Base-by-base conservation (phyloP, 2,888 invertebrate genomes). In the Acrocyrtus sp. region DNA sequence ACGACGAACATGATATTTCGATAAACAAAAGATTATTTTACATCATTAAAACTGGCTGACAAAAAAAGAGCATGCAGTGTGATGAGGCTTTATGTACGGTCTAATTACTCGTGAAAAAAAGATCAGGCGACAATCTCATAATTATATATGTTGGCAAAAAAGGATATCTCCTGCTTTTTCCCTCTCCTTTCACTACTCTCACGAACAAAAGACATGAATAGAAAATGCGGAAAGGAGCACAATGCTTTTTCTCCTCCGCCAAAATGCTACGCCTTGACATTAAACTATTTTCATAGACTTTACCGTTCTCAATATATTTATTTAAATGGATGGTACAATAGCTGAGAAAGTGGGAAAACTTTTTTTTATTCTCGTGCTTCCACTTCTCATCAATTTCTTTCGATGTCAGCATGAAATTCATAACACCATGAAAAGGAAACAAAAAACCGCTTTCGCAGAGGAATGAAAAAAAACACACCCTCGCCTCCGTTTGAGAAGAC, bases 61-160 rank as follows among this genome's bases (percentile, higher is more conserved):
- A 39, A 72, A 69, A 73, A 76, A 72, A 60, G 57, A 62, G 73
- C 48, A 74, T 19, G 62, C 45, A 73, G 66, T 70, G 60, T 65
- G 34, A 5, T 54, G 76, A 62, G 78, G 6, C 34, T 34, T 34
- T 12, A 34, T 12, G 6, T 8, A 34, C 34, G 34, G 34, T 75
- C 80, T 80, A 80, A 80, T 80, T 80, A 79, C 79, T 79, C 80
- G 80, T 80, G 80, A 80, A 80, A 80, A n/a, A n/a, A 78, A 78
- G 75, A 76, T 78, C 77, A 74, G 70, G 72, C 75, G 77, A 78
- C 77, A 74, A 78, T 74, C 76, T 80, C 70, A 76, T 77, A 80
- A 78, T 80, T 78, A 76, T 68, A 12, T 19, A 2, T 34, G 34
- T 5, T 34, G 34, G 34, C 6, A 12, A 34, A 34, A 34, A 34